Base-by-base conservation (phyloP, 92 coral and sea anemone genomes). In the Epizoanthus fatuus region DNA sequence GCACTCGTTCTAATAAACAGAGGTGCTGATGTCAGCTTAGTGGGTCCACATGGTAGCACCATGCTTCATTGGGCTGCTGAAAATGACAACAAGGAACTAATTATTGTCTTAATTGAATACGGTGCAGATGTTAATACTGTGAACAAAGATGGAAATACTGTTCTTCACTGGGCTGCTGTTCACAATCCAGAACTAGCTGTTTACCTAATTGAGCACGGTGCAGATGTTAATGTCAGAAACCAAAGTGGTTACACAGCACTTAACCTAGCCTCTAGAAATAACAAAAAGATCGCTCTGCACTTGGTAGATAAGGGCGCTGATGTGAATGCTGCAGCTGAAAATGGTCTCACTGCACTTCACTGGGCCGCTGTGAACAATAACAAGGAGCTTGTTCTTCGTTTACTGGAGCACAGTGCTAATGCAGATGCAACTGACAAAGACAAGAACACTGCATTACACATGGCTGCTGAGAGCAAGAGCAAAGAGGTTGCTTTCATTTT, bases 341-440 rank as follows among this genome's bases (percentile, higher is more conserved):
- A 69, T 40, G 81, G 88, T 17, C 38, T 20, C 57, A 75, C 86
- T n/a, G 92, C 92, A 4, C 84, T 89, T 53, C 92, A 89, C 63
- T 84, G 84, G 25, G 89, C 92, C 3, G 85, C 85, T 32, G 69
- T 59, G 22, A 84, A 44, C 68, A 56, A 58, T 32, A 5, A 58
- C 54, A 75, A 38, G 37, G 81, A 75, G 16, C 53, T 75, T 7
- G 20, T 25, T 32, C 40, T 38, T 38, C 13, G 17, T 51, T 40
- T 75, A 75, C 56, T 75, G 44, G 6, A 57, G 81, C 58, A 15
- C 52, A 56, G 40, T 75, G 54, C 66, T 55, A 66, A 57, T 7
- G 55, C 56, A 11, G 20, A 75, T 37, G 68, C 81, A 32, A 12
- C 5, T 35, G 81, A 75, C 67, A 42, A 57, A 56, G 51, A 39